phyloP scores from a whole-genome alignment of 2,888 invertebrate species.

The Synergus itoensis region DNA sequence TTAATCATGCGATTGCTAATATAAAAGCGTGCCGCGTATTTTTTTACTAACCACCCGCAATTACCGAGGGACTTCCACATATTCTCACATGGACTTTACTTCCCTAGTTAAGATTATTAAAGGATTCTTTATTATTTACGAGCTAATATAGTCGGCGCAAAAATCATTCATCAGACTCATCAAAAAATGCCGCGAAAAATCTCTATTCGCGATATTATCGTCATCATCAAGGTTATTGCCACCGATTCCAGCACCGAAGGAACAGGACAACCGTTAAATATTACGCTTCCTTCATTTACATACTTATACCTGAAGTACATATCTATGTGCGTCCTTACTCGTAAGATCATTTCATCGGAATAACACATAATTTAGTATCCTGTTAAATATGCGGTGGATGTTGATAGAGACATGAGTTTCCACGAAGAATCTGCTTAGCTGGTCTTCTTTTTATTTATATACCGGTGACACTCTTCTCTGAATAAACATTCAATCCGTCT shows the following conservation, averaged over 20 bases:
- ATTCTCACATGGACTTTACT: no score
- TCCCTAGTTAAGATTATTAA: no score
- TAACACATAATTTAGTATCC: conserved; percentile 27
- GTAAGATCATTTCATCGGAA: conserved; percentile 12
- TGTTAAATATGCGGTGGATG: conserved; percentile 25
- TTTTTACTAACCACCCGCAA: no score
- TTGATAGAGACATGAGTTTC: conserved; percentile 10
- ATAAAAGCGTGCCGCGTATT: no score
- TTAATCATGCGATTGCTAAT: no score
- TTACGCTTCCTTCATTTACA: conserved; percentile 43
- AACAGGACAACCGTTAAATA: conserved; percentile 43
- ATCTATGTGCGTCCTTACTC: conserved; percentile 14
- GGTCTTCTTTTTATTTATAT: background rate
- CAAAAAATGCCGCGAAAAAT: conserved; percentile 11
- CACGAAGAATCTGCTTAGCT: background rate
- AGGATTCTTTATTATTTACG: background rate
- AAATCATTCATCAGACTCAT: conserved; percentile 18
- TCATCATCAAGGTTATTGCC: conserved; percentile 44
- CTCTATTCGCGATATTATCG: conserved; percentile 24
- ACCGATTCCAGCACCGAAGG: conserved; percentile 37
- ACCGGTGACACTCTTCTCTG: conserved; percentile 1
- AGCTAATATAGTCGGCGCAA: background rate
- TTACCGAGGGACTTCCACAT: no score
- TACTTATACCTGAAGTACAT: conserved; percentile 37
- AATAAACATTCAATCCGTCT: background rate